Percentiles rank a stretch among this genome's conserved stretches.
Evolutionary conservation across 2,113 vertebrate species (phyloP).

Genomic region (Eurypyga helias): DNA sequence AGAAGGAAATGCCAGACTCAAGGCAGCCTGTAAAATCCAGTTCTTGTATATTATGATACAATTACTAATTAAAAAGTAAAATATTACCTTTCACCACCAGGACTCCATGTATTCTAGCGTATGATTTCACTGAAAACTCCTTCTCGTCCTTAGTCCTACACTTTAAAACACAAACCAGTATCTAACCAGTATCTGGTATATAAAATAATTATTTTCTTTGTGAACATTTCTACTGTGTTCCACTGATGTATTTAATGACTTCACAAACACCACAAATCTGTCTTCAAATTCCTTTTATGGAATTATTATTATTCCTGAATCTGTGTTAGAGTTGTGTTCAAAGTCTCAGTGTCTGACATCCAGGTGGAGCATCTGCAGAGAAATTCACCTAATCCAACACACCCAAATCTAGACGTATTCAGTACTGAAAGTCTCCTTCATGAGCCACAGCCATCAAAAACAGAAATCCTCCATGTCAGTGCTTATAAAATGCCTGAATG

Average conservation of each 20-base stretch:
- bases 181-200: not conserved
- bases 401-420: not conserved
- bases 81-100: not conserved
- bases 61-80: not conserved
- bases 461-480: accelerated
- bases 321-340: not conserved
- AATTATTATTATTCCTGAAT: not conserved
- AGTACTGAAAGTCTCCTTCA: not conserved
- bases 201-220: not conserved
- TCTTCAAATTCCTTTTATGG: not conserved
- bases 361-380: not conserved
- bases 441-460: not conserved
- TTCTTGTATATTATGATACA: not conserved
- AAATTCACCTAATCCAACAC: not conserved
- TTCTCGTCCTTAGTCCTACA: not conserved
- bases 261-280: not conserved
- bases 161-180: not conserved
- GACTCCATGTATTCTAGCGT: not conserved
- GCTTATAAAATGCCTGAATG: not conserved
- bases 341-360: not conserved
- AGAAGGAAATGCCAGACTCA: not conserved
- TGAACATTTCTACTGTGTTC: not conserved
- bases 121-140: not conserved
- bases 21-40: not conserved
- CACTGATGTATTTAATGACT: not conserved